phyloP scores from a whole-genome alignment of 2,797 vertebrate species.

The Alectoris magna region DNA sequence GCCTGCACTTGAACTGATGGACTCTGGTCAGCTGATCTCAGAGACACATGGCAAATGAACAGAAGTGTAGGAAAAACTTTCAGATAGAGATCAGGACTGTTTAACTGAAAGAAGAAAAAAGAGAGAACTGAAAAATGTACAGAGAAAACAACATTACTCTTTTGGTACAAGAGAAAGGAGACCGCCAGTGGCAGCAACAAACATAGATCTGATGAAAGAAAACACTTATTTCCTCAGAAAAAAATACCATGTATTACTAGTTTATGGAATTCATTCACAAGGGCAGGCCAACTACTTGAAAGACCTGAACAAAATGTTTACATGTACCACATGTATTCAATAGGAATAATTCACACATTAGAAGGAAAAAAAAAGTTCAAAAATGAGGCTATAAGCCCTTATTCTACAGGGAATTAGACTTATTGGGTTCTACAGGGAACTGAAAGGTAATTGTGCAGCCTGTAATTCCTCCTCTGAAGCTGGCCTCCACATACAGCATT shows the following conservation, averaged over 20 bases:
- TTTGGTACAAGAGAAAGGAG: neutral
- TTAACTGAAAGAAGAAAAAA: neutral
- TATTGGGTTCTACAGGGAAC: neutral
- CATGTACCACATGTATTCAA: neutral
- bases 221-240: neutral
- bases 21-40: neutral
- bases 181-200: conserved; percentile 5
- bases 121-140: neutral
- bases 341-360: neutral
- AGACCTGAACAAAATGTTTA: neutral
- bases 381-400: neutral
- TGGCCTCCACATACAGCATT: neutral
- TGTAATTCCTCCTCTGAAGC: conserved; percentile 9
- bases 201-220: neutral
- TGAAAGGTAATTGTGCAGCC: conserved; percentile 9
- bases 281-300: neutral
- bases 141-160: neutral
- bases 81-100: neutral
- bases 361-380: neutral
- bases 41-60: neutral
- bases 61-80: neutral
- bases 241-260: neutral
- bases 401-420: neutral
- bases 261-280: neutral
- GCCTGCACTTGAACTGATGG: neutral